Percentiles rank a stretch among this genome's conserved stretches.
Conservation (phyloP, 2,888 invertebrate genomes). For the Xanthia icteritia region DNA sequence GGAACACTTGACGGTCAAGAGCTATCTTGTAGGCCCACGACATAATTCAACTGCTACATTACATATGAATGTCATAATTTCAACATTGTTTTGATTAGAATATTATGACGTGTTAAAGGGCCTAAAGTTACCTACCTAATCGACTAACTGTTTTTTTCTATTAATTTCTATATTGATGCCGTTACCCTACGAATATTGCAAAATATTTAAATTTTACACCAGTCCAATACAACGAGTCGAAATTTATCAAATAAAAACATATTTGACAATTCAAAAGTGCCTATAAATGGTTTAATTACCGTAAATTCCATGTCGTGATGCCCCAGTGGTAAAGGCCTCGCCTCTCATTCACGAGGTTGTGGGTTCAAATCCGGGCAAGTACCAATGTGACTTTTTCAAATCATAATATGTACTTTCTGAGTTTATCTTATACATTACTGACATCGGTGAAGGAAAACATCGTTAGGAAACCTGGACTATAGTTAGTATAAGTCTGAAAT, state of each 20-base stretch:
- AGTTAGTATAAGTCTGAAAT: too few relatives aligned
- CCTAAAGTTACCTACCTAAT: background rate
- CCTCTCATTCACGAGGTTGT: too few relatives aligned
- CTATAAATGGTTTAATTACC: too few relatives aligned
- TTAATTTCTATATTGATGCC: background rate
- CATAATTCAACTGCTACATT: conserved; percentile 4
- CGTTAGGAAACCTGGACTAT: too few relatives aligned
- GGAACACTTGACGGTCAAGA: conserved; percentile 53
- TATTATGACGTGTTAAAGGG: background rate
- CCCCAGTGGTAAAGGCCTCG: too few relatives aligned
- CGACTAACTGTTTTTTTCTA: background rate
- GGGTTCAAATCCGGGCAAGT: too few relatives aligned
- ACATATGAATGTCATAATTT: background rate
- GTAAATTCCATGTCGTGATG: too few relatives aligned
- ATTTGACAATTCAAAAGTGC: too few relatives aligned
- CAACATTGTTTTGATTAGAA: background rate
- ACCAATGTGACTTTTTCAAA: too few relatives aligned
- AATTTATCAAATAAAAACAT: background rate
- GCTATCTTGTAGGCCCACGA: conserved; percentile 16
- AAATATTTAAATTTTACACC: background rate
- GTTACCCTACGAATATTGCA: background rate
- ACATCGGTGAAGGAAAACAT: too few relatives aligned
- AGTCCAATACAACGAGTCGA: background rate
- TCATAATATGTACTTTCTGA: too few relatives aligned
- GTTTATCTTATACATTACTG: too few relatives aligned